Conservation (phyloP, 64 coral and sea anemone species). For the Pachyseris speciosa region DNA sequence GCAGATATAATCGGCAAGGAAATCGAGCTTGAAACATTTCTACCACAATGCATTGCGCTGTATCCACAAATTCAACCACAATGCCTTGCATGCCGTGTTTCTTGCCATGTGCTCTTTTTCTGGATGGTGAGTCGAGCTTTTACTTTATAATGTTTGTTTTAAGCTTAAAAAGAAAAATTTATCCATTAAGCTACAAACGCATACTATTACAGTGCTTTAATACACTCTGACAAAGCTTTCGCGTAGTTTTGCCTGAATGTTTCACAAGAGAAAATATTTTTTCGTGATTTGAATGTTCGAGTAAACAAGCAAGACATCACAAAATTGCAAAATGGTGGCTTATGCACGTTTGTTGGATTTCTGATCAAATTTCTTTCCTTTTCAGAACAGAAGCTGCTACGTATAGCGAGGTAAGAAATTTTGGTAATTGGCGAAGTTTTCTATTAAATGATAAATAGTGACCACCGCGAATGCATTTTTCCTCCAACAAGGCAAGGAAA, state of each 20-base stretch:
- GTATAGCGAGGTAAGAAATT: slow-evolving; percentile 68
- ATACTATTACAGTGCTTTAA: slow-evolving; percentile 41
- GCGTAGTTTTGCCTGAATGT: slow-evolving; percentile 42
- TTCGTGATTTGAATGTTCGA: slow-evolving; percentile 40
- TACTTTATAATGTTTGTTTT: slow-evolving; percentile 21
- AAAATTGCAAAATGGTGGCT: no score
- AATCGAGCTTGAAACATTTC: no score
- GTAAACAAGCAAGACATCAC: slow-evolving; percentile 47
- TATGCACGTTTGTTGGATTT: no score
- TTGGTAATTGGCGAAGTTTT: slow-evolving; percentile 51
- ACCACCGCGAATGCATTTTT: slow-evolving; percentile 44
- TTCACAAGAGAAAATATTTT: slow-evolving; percentile 39
- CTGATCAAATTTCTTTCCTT: slow-evolving; percentile 62
- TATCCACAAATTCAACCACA: no score
- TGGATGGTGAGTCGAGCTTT: slow-evolving; percentile 15
- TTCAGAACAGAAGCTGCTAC: slow-evolving; percentile 60
- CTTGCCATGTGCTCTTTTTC: neutral
- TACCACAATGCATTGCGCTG: no score
- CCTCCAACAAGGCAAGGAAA: slow-evolving; percentile 37
- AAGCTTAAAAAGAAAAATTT: slow-evolving; percentile 26
- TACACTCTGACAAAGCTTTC: slow-evolving; percentile 14
- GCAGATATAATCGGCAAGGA: no score
- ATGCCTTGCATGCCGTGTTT: no score
- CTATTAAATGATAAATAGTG: slow-evolving; percentile 48
- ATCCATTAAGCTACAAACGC: neutral